Evolutionary conservation across 2,888 invertebrate genomes (phyloP), one percentile per base, ranked within the genome.

Genomic region (Leptogaster cylindrica): DNA sequence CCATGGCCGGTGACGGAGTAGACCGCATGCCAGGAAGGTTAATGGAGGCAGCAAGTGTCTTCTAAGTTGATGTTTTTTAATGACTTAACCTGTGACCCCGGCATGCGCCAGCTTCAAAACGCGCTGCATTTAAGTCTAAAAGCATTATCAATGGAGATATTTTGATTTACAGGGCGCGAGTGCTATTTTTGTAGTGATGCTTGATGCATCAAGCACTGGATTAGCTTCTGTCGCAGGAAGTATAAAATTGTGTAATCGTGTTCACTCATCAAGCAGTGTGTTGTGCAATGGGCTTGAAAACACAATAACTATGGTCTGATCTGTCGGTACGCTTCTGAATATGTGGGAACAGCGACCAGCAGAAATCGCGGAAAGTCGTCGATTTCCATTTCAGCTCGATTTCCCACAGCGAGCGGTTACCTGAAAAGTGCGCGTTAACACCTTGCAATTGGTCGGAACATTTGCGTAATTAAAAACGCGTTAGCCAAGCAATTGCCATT

Each of bases 401-500:
- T 33, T 52, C 33, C 33, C 52, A 55, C 39, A 20, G 31, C 10
- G 31, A 31, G 10, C 6, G 6, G 7, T 33, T 36, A 55, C 39
- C 55, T 23, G 23, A 18, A 36, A 20, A 10, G 39, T 55, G 36
- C 23, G 12, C 39, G 55, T 39, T 55, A 36, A 36, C 55, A 55
- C 55, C 31, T 52, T 39, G 36, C 50, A 36, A 12, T 28, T 55
- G 36, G 16, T 39, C 12, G 36, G 23, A 18, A 36, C 39, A 23
- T 55, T 55, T 23, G 55, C 31, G 55, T 18, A 55, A 55, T 55
- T 55, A 55, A 55, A 55, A 55, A 31, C 55, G 55, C 55, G 55
- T 55, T 55, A 55, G 36, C 20, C 23, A 36, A 55, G 31, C 55
- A 55, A 55, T 55, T 55, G 20, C 36, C 25, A 39, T 36, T 55